Conservation (phyloP, 1,140 invertebrate genomes). For the Microplitis mediator region DNA sequence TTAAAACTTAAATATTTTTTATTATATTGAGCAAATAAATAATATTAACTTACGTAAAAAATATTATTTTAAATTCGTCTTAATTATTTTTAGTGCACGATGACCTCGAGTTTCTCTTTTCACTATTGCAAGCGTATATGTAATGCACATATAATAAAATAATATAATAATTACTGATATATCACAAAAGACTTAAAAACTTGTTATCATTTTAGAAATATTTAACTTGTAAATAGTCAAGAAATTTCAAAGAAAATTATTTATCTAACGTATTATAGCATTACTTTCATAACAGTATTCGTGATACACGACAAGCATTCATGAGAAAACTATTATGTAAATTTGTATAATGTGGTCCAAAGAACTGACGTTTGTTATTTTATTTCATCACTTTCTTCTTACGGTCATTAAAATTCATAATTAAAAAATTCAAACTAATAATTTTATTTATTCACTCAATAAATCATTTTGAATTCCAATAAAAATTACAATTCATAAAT, state of each 20-base stretch:
- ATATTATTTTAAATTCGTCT: neutral
- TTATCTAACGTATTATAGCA: constrained; percentile 11
- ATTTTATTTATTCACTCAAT: too few relatives aligned
- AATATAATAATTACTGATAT: neutral
- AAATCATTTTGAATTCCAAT: too few relatives aligned
- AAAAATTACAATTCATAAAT: too few relatives aligned
- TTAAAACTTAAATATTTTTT: too few relatives aligned
- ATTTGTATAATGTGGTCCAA: constrained; percentile 13
- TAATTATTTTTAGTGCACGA: neutral
- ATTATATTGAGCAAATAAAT: too few relatives aligned
- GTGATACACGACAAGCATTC: constrained; percentile 1
- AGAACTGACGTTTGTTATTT: neutral
- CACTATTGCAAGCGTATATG: neutral
- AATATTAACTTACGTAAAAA: too few relatives aligned
- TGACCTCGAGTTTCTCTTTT: neutral
- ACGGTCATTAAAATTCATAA: neutral
- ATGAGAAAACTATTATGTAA: constrained; percentile 31
- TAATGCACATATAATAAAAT: neutral
- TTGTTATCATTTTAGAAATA: too few relatives aligned
- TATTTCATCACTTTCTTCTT: neutral
- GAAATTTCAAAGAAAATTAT: neutral
- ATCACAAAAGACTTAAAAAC: too few relatives aligned
- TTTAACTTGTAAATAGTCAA: too few relatives aligned
- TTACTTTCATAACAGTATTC: constrained; percentile 23
- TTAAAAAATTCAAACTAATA: too few relatives aligned